Base-by-base conservation (phyloP, 2,888 invertebrate genomes). In the Dendrolimus pini region DNA sequence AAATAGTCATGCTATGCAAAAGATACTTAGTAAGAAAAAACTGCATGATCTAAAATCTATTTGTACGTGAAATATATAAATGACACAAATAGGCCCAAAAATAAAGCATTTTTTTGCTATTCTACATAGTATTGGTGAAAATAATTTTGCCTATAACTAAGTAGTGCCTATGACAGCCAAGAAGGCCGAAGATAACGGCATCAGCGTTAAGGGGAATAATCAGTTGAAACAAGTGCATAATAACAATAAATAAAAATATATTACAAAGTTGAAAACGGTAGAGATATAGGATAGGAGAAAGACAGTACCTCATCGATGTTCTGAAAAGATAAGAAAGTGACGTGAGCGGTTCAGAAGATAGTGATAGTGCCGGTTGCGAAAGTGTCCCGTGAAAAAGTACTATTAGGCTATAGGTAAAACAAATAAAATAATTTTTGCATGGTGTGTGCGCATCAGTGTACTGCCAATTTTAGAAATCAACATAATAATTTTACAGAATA, bases 291-390 rank as follows among this genome's bases (percentile, higher is more conserved):
- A 79, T 80, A 82, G 78, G 78, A 81, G 80, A 83, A 74, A 78
- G 80, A 85, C 89, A 90, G 88, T 92, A 92, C 92, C 92, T 92
- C 92, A 87, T 83, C 85, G 89, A 89, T 82, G 88, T 85, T 91
- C 92, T 92, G 92, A 92, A 92, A 92, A 92, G 85, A 91, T 75
- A 91, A 91, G 88, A 91, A 87, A 90, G 80, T 82, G 82, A 80
- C 75, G 88, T 89, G 75, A 89, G 86, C 85, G 77, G 78, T 74
- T 64, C 72, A 77, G 69, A 75, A 75, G 77, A 75, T 70, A 68
- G 83, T 87, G 77, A 75, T 70, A 68, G 83, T 87, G 89, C 82
- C 73, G 62, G 65, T 61, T 70, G 84, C 85, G 87, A 84, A 68
- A 63, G 56, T 65, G 68, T 70, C 67, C 68, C 64, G 62, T 12